phyloP scores from a whole-genome alignment of 2,888 invertebrate genomes.

The Agonopterix arenella region DNA sequence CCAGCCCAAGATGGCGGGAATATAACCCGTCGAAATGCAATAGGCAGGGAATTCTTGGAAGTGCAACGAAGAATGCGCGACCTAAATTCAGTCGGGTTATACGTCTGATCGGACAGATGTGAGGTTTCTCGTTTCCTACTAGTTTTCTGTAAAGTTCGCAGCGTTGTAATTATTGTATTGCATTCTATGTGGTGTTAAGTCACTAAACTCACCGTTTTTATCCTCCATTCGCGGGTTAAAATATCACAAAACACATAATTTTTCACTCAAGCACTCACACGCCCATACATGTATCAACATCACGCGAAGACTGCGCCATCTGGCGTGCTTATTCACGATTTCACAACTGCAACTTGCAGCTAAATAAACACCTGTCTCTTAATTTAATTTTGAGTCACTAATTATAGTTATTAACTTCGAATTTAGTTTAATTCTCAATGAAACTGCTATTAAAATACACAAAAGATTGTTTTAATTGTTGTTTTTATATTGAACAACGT shows the following conservation, averaged over 20 bases:
- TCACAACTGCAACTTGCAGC: slow-evolving; percentile 41
- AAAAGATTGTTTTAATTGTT: slow-evolving; percentile 2
- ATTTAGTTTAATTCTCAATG: slow-evolving; percentile 22
- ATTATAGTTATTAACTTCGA: slow-evolving; percentile 25
- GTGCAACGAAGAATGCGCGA: slow-evolving; percentile 38
- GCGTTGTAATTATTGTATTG: slow-evolving; percentile 26
- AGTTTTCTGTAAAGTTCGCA: slow-evolving; percentile 46
- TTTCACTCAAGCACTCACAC: slow-evolving; percentile 74
- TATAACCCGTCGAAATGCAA: slow-evolving; percentile 45
- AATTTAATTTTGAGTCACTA: slow-evolving; percentile 45
- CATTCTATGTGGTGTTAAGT: slow-evolving; percentile 26
- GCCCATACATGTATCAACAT: slow-evolving; percentile 74
- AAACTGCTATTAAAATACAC: slow-evolving; percentile 17
- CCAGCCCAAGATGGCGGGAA: slow-evolving; percentile 64
- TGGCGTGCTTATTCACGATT: slow-evolving; percentile 36
- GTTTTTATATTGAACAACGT: slow-evolving; percentile 10
- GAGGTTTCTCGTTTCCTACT: slow-evolving; percentile 55
- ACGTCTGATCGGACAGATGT: slow-evolving; percentile 66
- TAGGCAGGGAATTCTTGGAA: slow-evolving; percentile 38
- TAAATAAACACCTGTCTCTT: slow-evolving; percentile 46
- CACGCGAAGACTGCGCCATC: slow-evolving; percentile 73
- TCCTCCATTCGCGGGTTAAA: slow-evolving; percentile 53
- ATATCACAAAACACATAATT: slow-evolving; percentile 70
- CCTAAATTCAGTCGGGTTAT: slow-evolving; percentile 61
- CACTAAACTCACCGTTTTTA: slow-evolving; percentile 58